Conservation (phyloP, 2,888 invertebrate species). For the Cataglyphis albicans region DNA sequence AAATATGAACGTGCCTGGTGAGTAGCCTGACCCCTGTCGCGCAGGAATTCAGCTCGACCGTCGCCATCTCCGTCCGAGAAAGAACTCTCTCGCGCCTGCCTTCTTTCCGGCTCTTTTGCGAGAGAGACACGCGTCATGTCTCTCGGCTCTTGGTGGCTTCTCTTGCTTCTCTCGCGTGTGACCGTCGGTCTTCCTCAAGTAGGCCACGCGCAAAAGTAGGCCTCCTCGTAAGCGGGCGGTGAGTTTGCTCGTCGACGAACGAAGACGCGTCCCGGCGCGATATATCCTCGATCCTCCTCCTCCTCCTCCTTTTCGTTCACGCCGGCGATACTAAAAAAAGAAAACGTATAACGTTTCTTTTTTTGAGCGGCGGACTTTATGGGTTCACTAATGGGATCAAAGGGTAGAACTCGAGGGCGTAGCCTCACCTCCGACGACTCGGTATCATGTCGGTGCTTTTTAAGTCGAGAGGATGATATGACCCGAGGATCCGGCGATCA, state of each 20-base stretch:
- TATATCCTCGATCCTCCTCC: slow-evolving; percentile 40
- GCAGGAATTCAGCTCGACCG: slow-evolving; percentile 48
- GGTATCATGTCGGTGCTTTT: slow-evolving; percentile 38
- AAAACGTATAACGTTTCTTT: slow-evolving; percentile 50
- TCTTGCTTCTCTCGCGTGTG: slow-evolving; percentile 68
- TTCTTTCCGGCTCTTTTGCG: slow-evolving; percentile 59
- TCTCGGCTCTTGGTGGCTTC: slow-evolving; percentile 55
- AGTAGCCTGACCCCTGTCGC: slow-evolving; percentile 50
- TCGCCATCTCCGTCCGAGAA: slow-evolving; percentile 36
- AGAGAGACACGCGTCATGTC: slow-evolving; percentile 66
- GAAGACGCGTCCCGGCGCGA: slow-evolving; percentile 65
- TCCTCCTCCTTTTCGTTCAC: not conserved
- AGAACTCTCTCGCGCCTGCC: slow-evolving; percentile 48
- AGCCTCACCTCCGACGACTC: slow-evolving; percentile 11
- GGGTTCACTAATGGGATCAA: slow-evolving; percentile 50
- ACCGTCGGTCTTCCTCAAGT: slow-evolving; percentile 78
- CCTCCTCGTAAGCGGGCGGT: slow-evolving; percentile 69
- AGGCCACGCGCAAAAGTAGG: slow-evolving; percentile 81
- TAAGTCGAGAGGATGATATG: slow-evolving; percentile 31
- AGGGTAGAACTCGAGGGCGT: slow-evolving; percentile 48
- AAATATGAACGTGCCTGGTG: slow-evolving; percentile 36
- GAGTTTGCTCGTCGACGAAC: slow-evolving; percentile 39
- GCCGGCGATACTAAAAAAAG: slow-evolving; percentile 38
- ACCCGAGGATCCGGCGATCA: slow-evolving; percentile 7
- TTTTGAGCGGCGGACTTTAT: slow-evolving; percentile 11